phyloP scores from a whole-genome alignment of 2,797 vertebrate genomes.

The Parauchenoglanis ngamensis region DNA sequence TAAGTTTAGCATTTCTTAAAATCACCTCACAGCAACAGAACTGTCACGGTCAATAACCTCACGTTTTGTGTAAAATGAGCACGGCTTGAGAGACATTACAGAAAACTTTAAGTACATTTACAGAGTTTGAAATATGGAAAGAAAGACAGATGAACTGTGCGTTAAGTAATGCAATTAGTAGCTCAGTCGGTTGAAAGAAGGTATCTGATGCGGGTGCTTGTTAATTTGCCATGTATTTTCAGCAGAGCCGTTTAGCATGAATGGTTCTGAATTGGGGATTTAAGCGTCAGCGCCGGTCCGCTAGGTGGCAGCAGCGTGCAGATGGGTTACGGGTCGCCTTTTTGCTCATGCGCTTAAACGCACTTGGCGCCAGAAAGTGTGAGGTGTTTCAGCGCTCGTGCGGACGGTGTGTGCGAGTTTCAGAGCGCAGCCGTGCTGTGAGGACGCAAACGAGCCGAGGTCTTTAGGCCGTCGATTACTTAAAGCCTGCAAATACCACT shows the following conservation, averaged over 20 bases:
- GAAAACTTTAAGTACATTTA: not conserved
- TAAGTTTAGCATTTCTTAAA: not conserved
- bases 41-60: too few relatives aligned
- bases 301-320: slow-evolving; percentile 18
- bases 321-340: not conserved
- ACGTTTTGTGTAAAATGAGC: not conserved
- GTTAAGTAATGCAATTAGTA: not conserved
- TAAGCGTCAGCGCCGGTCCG: slow-evolving; percentile 7
- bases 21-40: not conserved
- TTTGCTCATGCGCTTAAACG: slow-evolving; percentile 60
- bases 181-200: not conserved
- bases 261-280: not conserved
- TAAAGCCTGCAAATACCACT: not conserved
- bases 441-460: slow-evolving; percentile 36
- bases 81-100: not conserved
- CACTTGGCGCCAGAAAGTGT: slow-evolving; percentile 82
- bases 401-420: slow-evolving; percentile 42
- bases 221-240: not conserved
- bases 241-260: not conserved
- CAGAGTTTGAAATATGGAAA: not conserved
- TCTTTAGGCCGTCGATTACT: slow-evolving; percentile 15
- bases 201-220: not conserved
- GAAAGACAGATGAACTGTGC: not conserved
- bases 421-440: slow-evolving; percentile 40
- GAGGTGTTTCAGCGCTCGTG: slow-evolving; percentile 72